phyloP scores from a whole-genome alignment of 2,113 vertebrate species.

The Thalassoma bifasciatum region DNA sequence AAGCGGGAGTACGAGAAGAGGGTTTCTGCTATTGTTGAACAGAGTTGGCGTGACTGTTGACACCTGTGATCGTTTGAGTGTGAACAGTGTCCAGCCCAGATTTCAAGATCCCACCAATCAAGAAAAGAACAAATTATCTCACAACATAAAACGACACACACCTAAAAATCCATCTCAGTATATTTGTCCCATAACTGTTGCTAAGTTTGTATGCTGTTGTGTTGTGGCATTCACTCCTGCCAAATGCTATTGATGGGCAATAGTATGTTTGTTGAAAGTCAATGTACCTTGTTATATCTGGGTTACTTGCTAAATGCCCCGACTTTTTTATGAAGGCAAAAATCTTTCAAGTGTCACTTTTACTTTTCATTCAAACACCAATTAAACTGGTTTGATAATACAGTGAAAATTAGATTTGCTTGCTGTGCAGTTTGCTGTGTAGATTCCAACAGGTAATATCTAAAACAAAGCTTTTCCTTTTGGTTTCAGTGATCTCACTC shows the following conservation, averaged over 20 bases:
- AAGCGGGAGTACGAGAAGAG: slow-evolving; percentile 98
- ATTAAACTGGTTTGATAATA: slow-evolving; percentile 48
- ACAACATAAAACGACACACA: slow-evolving; percentile 65
- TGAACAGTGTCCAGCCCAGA: slow-evolving; percentile 88
- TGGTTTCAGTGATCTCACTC: slow-evolving; percentile 38
- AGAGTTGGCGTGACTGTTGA: slow-evolving; percentile 99
- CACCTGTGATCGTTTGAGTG: slow-evolving; percentile 80
- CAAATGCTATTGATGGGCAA: slow-evolving; percentile 86
- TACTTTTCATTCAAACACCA: slow-evolving; percentile 39
- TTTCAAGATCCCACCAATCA: slow-evolving; percentile 82
- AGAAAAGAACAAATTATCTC: slow-evolving; percentile 65
- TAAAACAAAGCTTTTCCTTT: slow-evolving; percentile 39
- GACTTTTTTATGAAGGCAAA: slow-evolving; percentile 25
- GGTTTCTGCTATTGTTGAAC: slow-evolving; percentile 99
- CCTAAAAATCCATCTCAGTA: slow-evolving; percentile 83
- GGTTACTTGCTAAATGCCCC: slow-evolving; percentile 89
- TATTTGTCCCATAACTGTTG: slow-evolving; percentile 91
- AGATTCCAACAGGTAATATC: slow-evolving; percentile 42
- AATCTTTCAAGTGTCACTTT: slow-evolving; percentile 41
- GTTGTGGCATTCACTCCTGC: slow-evolving; percentile 86
- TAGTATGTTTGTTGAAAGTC: slow-evolving; percentile 87
- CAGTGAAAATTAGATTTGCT: slow-evolving; percentile 54
- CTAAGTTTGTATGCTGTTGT: slow-evolving; percentile 92
- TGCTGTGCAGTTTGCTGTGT: slow-evolving; percentile 71
- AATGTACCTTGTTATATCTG: slow-evolving; percentile 91